Evolutionary conservation across 2,797 vertebrate species (phyloP).

Genomic region (Pempheris klunzingeri): DNA sequence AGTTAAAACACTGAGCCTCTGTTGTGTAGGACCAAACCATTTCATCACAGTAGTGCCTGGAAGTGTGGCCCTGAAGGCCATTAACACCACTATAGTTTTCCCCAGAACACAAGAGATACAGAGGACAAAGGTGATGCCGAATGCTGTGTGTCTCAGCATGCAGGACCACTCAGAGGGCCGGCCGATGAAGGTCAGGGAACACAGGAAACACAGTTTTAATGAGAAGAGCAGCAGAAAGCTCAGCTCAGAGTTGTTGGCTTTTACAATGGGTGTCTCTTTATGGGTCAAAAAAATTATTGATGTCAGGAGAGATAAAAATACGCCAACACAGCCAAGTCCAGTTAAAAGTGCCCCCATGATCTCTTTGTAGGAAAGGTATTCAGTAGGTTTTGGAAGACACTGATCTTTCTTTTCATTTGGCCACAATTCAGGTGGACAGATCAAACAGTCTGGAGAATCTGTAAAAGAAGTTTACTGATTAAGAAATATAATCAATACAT

Average conservation of each 20-base stretch:
- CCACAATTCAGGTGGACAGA: conserved; percentile 75
- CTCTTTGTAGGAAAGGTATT: conserved; percentile 80
- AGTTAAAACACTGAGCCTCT: conserved; percentile 69
- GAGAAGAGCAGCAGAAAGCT: conserved; percentile 80
- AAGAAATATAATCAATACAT: neutral
- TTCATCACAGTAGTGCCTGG: conserved; percentile 73
- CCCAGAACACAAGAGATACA: conserved; percentile 79
- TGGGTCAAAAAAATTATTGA: conserved; percentile 66
- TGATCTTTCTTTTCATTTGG: conserved; percentile 72
- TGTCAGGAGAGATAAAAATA: conserved; percentile 70
- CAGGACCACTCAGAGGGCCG: conserved; percentile 80
- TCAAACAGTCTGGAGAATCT: conserved; percentile 77
- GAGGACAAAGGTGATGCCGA: conserved; percentile 80
- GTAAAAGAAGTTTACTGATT: conserved; percentile 12
- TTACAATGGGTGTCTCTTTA: conserved; percentile 76
- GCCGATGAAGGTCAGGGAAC: conserved; percentile 76
- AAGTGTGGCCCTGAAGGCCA: conserved; percentile 77
- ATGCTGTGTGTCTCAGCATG: conserved; percentile 77
- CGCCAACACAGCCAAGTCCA: conserved; percentile 69
- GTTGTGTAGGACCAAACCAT: conserved; percentile 73
- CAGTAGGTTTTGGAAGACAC: conserved; percentile 76
- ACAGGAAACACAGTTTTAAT: conserved; percentile 77
- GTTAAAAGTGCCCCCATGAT: conserved; percentile 78
- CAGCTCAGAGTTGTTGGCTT: conserved; percentile 77
- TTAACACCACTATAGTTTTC: conserved; percentile 80